A percentile compares a stretch with the other conserved stretches of the same genome.
phyloP scores from a whole-genome alignment of 2,113 vertebrate species.

The Trachemys scripta region DNA sequence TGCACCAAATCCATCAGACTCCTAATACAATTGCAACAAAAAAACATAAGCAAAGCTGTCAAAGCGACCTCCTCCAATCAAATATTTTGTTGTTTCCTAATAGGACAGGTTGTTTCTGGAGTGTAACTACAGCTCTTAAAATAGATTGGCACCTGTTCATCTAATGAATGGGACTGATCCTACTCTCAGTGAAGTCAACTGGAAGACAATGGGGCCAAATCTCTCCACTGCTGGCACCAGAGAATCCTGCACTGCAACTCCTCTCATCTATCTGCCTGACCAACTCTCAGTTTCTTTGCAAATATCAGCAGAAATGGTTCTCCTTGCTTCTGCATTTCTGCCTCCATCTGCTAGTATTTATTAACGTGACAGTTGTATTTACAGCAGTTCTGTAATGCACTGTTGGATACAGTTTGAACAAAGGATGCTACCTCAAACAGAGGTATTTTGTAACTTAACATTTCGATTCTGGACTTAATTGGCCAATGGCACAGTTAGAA shows the following conservation, averaged over 20 bases:
- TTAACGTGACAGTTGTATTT: not conserved
- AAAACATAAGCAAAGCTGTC: not conserved
- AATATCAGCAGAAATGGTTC: not conserved
- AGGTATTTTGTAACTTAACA: constrained; percentile 5
- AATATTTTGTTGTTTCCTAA: not conserved
- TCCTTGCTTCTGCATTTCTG: accelerated
- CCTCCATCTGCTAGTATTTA: not conserved
- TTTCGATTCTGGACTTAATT: constrained; percentile 43
- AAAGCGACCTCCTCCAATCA: not conserved
- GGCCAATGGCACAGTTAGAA: not conserved
- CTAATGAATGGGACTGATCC: not conserved
- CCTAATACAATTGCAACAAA: not conserved
- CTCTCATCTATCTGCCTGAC: not conserved
- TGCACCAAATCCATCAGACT: not conserved
- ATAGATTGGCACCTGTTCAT: not conserved
- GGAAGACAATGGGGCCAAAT: not conserved
- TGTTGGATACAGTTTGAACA: not conserved
- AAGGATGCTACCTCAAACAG: not conserved
- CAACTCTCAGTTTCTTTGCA: not conserved
- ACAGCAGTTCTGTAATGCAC: not conserved
- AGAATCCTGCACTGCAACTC: not conserved
- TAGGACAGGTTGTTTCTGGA: not conserved
- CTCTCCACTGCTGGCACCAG: not conserved
- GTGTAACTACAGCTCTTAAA: not conserved
- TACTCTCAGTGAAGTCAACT: not conserved